Percentiles rank a stretch among this genome's conserved stretches.
Evolutionary conservation across 2,797 vertebrate genomes (phyloP).

Genomic region (Characodon lateralis): DNA sequence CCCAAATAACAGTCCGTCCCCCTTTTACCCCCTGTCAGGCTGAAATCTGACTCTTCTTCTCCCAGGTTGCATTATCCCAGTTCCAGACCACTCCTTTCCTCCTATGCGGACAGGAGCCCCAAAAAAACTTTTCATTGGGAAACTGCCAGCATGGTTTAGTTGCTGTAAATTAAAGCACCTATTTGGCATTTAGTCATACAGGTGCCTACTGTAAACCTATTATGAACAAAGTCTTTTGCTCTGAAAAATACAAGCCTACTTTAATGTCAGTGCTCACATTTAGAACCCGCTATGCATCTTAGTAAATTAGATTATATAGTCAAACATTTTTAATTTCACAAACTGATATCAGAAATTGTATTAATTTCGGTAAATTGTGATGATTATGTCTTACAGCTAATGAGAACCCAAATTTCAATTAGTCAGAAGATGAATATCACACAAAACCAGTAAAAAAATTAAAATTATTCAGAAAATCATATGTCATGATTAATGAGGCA

Average conservation of each 20-base stretch:
- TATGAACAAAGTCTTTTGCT: not conserved
- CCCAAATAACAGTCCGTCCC: constrained; percentile 86
- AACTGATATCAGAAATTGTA: not conserved
- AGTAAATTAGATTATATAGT: not conserved
- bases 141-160: constrained; percentile 28
- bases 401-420: not conserved
- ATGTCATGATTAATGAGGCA: not conserved
- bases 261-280: not conserved
- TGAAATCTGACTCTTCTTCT: constrained; percentile 87
- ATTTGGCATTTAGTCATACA: not conserved
- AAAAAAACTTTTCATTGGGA: constrained; percentile 63
- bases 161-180: constrained; percentile 12
- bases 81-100: constrained; percentile 68
- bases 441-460: not conserved
- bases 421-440: not conserved
- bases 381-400: not conserved
- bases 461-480: not conserved
- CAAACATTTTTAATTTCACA: not conserved
- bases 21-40: constrained; percentile 81
- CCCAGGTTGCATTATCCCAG: constrained; percentile 64
- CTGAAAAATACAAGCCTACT: not conserved
- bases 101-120: constrained; percentile 76
- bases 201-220: not conserved
- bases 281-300: not conserved
- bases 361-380: not conserved